These are phyloP conservation scores for Drosophila fungiperda DNA, from an alignment of 2,888 invertebrate genomes.

Conservation along the genomic window DNA sequence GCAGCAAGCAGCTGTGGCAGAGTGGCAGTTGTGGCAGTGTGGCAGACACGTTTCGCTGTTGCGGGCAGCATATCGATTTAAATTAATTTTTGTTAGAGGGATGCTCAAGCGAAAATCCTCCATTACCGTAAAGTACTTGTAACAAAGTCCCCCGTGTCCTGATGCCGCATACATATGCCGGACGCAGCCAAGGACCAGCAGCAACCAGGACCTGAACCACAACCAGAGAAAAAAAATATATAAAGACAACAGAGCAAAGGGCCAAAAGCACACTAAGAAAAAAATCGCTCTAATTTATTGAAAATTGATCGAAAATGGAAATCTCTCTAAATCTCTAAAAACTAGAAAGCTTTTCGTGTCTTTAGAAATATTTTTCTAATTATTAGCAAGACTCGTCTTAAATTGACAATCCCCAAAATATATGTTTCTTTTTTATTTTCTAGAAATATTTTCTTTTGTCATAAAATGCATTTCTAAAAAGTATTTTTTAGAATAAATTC, in stretches of 20 bases:
- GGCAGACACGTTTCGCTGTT: slow-evolving; percentile 57
- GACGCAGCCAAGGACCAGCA: slow-evolving; percentile 38
- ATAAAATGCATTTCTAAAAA: neutral
- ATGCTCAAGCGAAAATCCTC: slow-evolving; percentile 85
- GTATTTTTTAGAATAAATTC: neutral
- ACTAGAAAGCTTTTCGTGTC: neutral
- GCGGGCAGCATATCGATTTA: slow-evolving; percentile 83
- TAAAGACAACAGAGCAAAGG: slow-evolving; percentile 33
- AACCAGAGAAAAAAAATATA: slow-evolving; percentile 29
- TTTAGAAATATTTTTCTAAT: neutral
- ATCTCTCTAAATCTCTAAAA: neutral
- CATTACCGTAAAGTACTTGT: slow-evolving; percentile 85
- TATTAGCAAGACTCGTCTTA: neutral
- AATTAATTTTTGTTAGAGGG: slow-evolving; percentile 85
- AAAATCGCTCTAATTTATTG: neutral
- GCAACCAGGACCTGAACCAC: slow-evolving; percentile 20
- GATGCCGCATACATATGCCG: slow-evolving; percentile 73
- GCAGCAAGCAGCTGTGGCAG: slow-evolving; percentile 11
- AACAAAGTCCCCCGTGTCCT: slow-evolving; percentile 81
- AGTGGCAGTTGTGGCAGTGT: slow-evolving; percentile 8
- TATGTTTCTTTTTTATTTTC: neutral
- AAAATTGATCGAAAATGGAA: neutral
- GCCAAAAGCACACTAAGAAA: slow-evolving; percentile 18
- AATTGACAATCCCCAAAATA: neutral
- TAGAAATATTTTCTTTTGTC: neutral